These are phyloP conservation scores for Oceanites oceanicus DNA, from an alignment of 2,113 vertebrate genomes.

Conservation along the genomic window DNA sequence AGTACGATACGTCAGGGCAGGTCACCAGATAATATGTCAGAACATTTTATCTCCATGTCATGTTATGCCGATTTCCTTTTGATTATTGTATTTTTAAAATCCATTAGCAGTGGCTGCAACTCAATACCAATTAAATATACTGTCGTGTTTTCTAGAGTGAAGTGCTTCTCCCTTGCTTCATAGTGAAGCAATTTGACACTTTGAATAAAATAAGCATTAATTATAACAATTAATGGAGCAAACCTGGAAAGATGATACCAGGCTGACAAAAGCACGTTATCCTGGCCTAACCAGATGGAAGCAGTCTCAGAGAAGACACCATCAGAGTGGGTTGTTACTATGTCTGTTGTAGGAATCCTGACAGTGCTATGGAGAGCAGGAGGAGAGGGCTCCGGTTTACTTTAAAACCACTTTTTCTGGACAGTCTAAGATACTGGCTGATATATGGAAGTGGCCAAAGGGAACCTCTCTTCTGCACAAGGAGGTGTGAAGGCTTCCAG, in stretches of 20 bases:
- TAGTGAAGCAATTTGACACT: neutral
- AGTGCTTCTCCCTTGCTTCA: slow-evolving; percentile 10
- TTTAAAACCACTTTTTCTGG: neutral
- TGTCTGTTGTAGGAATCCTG: neutral
- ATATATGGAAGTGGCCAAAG: neutral
- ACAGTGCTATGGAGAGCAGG: neutral
- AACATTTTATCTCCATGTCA: neutral
- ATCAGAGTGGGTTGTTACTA: neutral
- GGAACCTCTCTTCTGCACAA: neutral
- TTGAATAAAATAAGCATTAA: slow-evolving; percentile 44
- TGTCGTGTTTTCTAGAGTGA: neutral
- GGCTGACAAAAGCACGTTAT: neutral
- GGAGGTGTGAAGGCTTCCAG: neutral
- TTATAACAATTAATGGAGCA: neutral
- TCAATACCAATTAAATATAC: slow-evolving; percentile 31
- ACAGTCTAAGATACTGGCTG: neutral
- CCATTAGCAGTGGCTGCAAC: neutral
- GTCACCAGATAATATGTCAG: neutral
- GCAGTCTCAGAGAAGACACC: neutral
- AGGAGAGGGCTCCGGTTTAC: neutral
- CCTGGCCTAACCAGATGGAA: neutral
- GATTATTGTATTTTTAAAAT: slow-evolving; percentile 45
- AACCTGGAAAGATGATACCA: neutral
- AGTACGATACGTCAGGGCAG: neutral
- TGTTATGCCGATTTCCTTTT: neutral